Evolutionary conservation across 2,113 vertebrate species (phyloP), one percentile per base, ranked within the genome.

Genomic region (Columbina picui): DNA sequence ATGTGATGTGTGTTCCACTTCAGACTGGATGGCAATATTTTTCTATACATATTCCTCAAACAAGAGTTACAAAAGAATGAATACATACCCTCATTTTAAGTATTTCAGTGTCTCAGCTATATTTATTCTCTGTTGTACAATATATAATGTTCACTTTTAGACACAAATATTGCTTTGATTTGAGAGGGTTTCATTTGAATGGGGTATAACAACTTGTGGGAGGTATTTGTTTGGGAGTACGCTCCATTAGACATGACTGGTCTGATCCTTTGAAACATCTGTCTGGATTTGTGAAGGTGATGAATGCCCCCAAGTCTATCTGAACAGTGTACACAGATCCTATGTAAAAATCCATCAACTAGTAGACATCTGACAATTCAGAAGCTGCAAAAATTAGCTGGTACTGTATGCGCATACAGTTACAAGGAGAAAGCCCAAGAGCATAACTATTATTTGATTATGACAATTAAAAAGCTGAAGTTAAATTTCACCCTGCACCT

Each of bases 401-500:
- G 45, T 50, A n/a, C 53, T 87, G 10, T 83, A 87, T 89, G 68
- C 0, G 0, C n/a, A 49, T 53, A 70, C 52, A 89, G 21, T 78
- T 70, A 68, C 26, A 45, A 59, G 49, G 69, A 81, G 30, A 91
- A 94, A 87, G 4, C 56, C 65, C 80, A 64, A 53, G 53, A 68
- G 84, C 15, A 36, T 45, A 52, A 82, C 12, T 25, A 27, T 50
- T 93, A 56, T 93, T 95, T 92, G 64, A 87, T 63, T 87, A 67
- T n/a, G 34, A 49, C 43, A 75, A 71, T 47, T 56, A 60, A 97
- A 93, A 81, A 81, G 5, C 21, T 38, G 6, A 90, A 92, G 69
- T 78, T 84, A 94, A 93, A 95, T 89, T 94, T 94, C 73, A 95
- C 29, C 45, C 59, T 87, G 20, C 29, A 91, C 39, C 47, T 85